Conservation (phyloP, 2,797 vertebrate species). For the Poeciliopsis gracilis region DNA sequence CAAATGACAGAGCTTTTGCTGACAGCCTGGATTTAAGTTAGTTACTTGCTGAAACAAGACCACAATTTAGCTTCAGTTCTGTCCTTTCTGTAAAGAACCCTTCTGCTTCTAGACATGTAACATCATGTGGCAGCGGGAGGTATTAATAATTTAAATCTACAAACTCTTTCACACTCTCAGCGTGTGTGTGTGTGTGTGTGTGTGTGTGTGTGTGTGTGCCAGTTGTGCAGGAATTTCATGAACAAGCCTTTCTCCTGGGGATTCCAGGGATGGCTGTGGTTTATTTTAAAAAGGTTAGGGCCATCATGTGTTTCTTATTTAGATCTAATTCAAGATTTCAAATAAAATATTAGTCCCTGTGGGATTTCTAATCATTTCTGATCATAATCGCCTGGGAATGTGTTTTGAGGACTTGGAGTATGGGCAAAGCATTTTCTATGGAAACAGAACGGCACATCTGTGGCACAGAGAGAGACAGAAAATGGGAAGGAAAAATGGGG, state of each 20-base stretch:
- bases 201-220: conserved; percentile 57
- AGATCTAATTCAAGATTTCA: conserved; percentile 71
- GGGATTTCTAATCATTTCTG: conserved; percentile 78
- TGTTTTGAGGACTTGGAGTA: conserved; percentile 59
- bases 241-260: conserved; percentile 76
- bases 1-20: conserved; percentile 45
- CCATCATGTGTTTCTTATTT: conserved; percentile 83
- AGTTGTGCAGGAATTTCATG: conserved; percentile 77
- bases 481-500: conserved; percentile 23
- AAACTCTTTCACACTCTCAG: conserved; percentile 44
- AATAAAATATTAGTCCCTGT: conserved; percentile 78
- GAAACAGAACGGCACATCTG: conserved; percentile 65
- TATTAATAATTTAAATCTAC: conserved; percentile 76
- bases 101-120: conserved; percentile 70
- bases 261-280: conserved; percentile 80
- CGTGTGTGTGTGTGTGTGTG: conserved; percentile 17
- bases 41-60: conserved; percentile 73
- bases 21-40: conserved; percentile 54
- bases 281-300: conserved; percentile 75
- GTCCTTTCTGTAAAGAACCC: conserved; percentile 56
- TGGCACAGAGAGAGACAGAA: conserved; percentile 50
- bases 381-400: conserved; percentile 74
- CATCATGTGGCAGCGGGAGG: conserved; percentile 71
- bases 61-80: conserved; percentile 58
- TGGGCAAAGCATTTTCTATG: conserved; percentile 50